phyloP scores from a whole-genome alignment of 1,140 invertebrate genomes.

The Drosophila nigromelanica region DNA sequence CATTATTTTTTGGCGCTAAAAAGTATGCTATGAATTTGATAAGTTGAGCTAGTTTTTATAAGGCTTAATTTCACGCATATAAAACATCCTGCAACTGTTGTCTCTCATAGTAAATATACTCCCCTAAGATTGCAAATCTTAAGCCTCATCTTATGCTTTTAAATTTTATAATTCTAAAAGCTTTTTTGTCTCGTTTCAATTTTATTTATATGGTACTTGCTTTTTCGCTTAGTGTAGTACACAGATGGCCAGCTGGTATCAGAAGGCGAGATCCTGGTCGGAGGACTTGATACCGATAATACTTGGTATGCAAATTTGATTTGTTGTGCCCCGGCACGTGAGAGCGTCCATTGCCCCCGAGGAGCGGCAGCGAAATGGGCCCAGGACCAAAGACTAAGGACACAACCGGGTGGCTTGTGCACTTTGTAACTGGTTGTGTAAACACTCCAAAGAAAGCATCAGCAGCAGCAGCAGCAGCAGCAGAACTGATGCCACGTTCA shows the following conservation, averaged over 20 bases:
- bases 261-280: constrained; percentile 9
- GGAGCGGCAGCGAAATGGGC: constrained; percentile 12
- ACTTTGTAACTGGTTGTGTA: constrained; percentile 82
- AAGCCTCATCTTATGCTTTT: no score
- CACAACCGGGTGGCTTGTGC: constrained; percentile 65
- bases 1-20: background rate
- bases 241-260: constrained; percentile 31
- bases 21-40: background rate
- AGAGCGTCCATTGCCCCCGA: constrained; percentile 41
- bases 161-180: no score
- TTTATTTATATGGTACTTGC: background rate
- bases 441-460: constrained; percentile 62
- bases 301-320: constrained; percentile 81
- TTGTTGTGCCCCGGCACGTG: constrained; percentile 68
- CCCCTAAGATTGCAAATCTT: no score
- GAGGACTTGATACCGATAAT: constrained; percentile 64
- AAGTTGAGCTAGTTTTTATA: no score
- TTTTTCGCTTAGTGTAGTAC: constrained; percentile 4
- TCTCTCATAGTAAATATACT: no score
- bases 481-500: constrained; percentile 16
- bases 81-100: no score
- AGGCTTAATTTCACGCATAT: no score
- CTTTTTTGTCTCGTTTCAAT: background rate
- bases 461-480: background rate
- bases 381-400: constrained; percentile 32